phyloP scores from a whole-genome alignment of 2,797 vertebrate species.

The Hapalemur alaotrensis region DNA sequence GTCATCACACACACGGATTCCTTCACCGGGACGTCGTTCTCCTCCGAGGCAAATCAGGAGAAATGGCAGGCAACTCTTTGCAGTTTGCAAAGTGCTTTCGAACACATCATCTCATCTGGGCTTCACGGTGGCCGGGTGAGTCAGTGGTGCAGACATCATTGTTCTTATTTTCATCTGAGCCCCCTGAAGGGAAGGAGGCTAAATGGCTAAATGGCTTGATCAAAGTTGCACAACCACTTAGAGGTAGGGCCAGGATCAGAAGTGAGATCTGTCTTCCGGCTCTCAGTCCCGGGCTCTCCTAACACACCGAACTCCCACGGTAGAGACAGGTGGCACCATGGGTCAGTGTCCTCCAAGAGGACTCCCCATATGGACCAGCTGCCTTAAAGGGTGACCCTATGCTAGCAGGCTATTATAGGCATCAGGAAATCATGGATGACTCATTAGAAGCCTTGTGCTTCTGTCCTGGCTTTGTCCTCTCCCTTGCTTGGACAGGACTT shows the following conservation, averaged over 20 bases:
- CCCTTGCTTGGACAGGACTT: neutral
- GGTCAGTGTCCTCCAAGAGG: neutral
- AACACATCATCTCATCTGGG: neutral
- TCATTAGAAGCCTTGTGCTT: neutral
- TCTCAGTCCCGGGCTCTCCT: neutral
- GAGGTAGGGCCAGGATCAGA: neutral
- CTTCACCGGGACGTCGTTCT: neutral
- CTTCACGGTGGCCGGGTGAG: neutral
- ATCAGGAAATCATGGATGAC: neutral
- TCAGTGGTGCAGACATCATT: fast-evolving
- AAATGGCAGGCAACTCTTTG: neutral
- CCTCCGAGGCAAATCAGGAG: neutral
- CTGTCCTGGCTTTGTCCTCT: neutral
- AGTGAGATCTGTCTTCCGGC: neutral
- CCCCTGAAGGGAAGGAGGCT: neutral
- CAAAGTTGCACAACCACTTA: neutral
- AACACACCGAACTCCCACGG: neutral
- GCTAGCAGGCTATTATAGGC: neutral
- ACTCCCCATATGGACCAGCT: too few relatives aligned
- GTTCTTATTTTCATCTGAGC: neutral
- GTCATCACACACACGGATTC: neutral
- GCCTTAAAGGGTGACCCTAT: neutral
- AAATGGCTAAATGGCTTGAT: neutral
- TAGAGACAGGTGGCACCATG: neutral
- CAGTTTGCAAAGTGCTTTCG: neutral